Evolutionary conservation across 2,888 invertebrate genomes (phyloP), one percentile per base, ranked within the genome.

Genomic region (Cotesia congregata): DNA sequence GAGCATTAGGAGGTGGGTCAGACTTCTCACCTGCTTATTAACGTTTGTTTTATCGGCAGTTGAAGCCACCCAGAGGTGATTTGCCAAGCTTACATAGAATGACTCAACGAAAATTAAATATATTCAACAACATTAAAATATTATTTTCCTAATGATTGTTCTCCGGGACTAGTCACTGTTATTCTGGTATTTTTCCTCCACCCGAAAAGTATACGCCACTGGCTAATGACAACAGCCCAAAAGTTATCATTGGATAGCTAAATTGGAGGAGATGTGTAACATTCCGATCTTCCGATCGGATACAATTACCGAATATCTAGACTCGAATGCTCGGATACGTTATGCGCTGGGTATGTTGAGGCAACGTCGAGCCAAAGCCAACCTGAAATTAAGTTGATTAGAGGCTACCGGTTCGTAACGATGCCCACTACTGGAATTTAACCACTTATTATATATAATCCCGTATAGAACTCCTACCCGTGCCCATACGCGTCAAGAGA

Each of bases 341-440:
- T 30, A 30, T 30, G 30, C 30, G 30, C 30, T 30, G 30, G 85
- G 85, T 50, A 50, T 84, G 87, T 85, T 86, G 86, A 84, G 30
- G 82, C 85, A 83, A 85, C 83, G 85, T 85, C 84, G 85, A 84
- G 82, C 80, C 81, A 78, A 71, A 76, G 76, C 79, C 80, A 88
- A 86, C 88, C 89, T 82, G 82, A 84, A 89, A 89, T 89, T 89
- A 89, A 87, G 83, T 86, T 88, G 89, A 89, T 89, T 89, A 89
- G 89, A 87, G 89, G 89, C 89, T 89, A 89, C 89, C 87, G 77
- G 89, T 89, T 88, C 85, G 86, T 86, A 86, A 86, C 85, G 86
- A 86, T 86, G 82, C 83, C 87, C 84, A 89, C 89, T 89, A 89
- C 89, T 88, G 89, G 89, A 89, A 89, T 89, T 89, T 85, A 86